Conservation (phyloP, 2,888 invertebrate species). For the Athetis lepigone region DNA sequence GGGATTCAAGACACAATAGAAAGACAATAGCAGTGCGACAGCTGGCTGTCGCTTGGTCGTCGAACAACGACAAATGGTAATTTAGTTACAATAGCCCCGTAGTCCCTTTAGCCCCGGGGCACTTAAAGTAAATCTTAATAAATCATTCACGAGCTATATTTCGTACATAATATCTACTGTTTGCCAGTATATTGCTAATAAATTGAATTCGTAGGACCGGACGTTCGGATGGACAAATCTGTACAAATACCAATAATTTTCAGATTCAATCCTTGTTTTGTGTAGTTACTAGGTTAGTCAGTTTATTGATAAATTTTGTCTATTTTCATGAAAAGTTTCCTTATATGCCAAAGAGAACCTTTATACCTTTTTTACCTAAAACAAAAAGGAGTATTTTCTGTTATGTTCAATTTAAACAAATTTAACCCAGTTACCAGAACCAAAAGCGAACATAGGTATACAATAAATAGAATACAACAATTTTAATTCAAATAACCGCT, state of each 20-base stretch:
- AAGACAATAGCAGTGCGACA: too few species aligned
- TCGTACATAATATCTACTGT: neutral
- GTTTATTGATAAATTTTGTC: too few species aligned
- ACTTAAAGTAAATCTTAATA: too few species aligned
- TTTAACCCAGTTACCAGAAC: constrained; percentile 30
- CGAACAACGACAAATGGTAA: too few species aligned
- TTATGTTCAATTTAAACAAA: neutral
- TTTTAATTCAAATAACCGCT: constrained; percentile 14
- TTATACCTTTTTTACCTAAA: neutral
- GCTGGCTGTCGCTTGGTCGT: too few species aligned
- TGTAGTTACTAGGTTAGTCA: neutral
- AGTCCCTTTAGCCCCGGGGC: too few species aligned
- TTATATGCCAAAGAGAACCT: neutral
- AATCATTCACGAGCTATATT: too few species aligned
- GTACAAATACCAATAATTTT: too few species aligned
- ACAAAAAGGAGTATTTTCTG: neutral
- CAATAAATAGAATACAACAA: neutral
- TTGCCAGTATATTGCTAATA: neutral
- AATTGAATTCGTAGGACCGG: constrained; percentile 2
- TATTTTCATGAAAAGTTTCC: too few species aligned
- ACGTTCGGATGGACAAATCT: neutral
- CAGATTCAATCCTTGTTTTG: too few species aligned
- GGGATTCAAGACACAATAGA: too few species aligned
- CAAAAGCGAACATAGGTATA: constrained; percentile 1
- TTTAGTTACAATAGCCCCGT: too few species aligned